Conservation (phyloP, 2,113 vertebrate species). For the Entosphenus tridentatus region DNA sequence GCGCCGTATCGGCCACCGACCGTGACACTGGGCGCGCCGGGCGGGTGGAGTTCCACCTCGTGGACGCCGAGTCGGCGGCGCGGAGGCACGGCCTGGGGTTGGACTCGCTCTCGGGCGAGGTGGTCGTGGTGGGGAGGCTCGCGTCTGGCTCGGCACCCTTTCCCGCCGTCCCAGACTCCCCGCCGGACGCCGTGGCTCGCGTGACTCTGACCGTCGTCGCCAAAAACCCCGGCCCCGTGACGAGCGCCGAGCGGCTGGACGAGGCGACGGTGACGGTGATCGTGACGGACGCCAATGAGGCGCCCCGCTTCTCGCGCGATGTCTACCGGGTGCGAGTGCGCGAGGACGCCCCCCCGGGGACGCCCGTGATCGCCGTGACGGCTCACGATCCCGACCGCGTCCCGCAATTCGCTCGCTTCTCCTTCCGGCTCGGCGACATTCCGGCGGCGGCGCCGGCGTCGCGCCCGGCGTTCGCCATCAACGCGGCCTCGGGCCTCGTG, state of each 20-base stretch:
- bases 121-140: too few relatives aligned
- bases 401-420: conserved; percentile 69
- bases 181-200: too few relatives aligned
- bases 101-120: too few relatives aligned
- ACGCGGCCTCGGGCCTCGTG: conserved; percentile 72
- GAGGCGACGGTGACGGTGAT: conserved; percentile 83
- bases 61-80: too few relatives aligned
- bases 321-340: conserved; percentile 57
- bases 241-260: conserved; percentile 56
- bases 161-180: too few relatives aligned
- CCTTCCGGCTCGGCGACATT: conserved; percentile 19
- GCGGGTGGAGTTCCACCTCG: too few relatives aligned
- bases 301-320: conserved; percentile 53
- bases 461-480: conserved; percentile 56
- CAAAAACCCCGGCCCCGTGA: conserved; percentile 71
- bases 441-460: conserved; percentile 59
- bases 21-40: too few relatives aligned
- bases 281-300: conserved; percentile 76
- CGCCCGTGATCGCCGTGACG: conserved; percentile 72
- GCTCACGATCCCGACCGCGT: conserved; percentile 83
- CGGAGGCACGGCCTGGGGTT: too few relatives aligned
- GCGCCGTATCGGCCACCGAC: too few relatives aligned
- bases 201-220: conserved; percentile 50
- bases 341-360: conserved; percentile 55
- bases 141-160: too few relatives aligned